Base-by-base conservation (phyloP, 2,888 invertebrate genomes). In the Leptopilina drosophilae region DNA sequence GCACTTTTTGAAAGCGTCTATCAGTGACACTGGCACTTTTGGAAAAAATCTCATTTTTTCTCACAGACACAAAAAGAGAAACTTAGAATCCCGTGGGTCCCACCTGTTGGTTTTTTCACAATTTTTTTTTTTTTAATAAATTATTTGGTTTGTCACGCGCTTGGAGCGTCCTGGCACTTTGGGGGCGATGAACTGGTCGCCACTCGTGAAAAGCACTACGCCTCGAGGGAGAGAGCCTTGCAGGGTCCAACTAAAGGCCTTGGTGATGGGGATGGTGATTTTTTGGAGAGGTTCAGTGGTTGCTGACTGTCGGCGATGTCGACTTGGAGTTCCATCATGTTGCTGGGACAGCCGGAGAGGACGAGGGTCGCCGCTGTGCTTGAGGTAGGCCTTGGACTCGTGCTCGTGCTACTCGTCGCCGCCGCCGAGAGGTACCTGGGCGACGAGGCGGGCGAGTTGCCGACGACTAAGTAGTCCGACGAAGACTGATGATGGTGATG, bases 281-380 rank as follows among this genome's bases (percentile, higher is more conserved):
- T 96, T 92, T 97, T 97, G 92, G 97, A 97, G 88, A 98, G 94
- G 94, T 98, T 98, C 85, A 98, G 93, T 78, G 98, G 98, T 91
- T 96, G 96, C 86, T 95, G 95, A 77, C 95, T 94, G 89, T 96
- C 96, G 88, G 96, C 96, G 86, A 96, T 96, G 89, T 96, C 96
- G 87, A 97, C 96, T 92, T 97, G 96, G 86, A 97, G 93, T 90
- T 96, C 96, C 88, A 95, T 93, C 90, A 95, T 93, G 91, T 95
- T 93, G 59, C 91, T 91, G 85, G 93, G 91, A 77, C 92, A 91
- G 15, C 91, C 90, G 59, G 91, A 88, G 12, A 91, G 84, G 62
- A 92, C 88, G 77, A 92, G 84, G 42, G 92, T 90, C 59, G 91
- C 88, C 8, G 92, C 90, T 66, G 92, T 89, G 82, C 88, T 89